A percentile compares a stretch with the other conserved stretches of the same genome.
These are phyloP conservation scores for Megaceryle alcyon DNA, from an alignment of 2,797 vertebrate species.

Conservation along the genomic window DNA sequence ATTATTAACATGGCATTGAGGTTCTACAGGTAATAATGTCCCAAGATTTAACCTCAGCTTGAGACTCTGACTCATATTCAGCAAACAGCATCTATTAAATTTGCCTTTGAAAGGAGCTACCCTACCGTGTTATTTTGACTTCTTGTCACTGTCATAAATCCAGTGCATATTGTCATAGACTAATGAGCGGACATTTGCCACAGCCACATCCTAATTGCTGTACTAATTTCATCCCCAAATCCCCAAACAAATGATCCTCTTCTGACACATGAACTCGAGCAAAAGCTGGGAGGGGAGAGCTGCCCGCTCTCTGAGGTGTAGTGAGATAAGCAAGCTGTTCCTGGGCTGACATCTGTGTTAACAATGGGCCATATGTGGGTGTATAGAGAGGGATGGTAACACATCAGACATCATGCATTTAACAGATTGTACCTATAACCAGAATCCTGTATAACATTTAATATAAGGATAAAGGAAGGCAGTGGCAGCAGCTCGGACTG, in stretches of 20 bases:
- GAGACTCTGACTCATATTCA: slow-evolving; percentile 30
- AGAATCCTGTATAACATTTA: neutral
- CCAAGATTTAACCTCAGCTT: neutral
- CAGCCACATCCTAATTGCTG: slow-evolving; percentile 21
- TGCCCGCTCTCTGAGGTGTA: neutral
- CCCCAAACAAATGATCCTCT: neutral
- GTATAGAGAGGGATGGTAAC: neutral
- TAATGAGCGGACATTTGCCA: neutral
- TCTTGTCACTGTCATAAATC: slow-evolving; percentile 27
- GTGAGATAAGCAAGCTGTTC: slow-evolving; percentile 12
- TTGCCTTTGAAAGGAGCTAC: slow-evolving; percentile 49
- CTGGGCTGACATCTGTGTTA: slow-evolving; percentile 38
- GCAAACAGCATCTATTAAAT: slow-evolving; percentile 10
- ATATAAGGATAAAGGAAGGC: neutral
- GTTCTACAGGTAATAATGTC: neutral
- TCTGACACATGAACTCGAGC: neutral
- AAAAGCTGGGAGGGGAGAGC: neutral
- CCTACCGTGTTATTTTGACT: slow-evolving; percentile 19
- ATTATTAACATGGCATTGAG: neutral
- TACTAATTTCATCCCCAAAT: slow-evolving; percentile 26
- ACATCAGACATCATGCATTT: neutral
- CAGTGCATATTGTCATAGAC: neutral
- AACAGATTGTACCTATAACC: slow-evolving; percentile 16
- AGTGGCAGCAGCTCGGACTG: rapidly evolving
- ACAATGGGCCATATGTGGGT: slow-evolving; percentile 39